phyloP scores from a whole-genome alignment of 1,140 invertebrate species.

The Metopolophium dirhodum region DNA sequence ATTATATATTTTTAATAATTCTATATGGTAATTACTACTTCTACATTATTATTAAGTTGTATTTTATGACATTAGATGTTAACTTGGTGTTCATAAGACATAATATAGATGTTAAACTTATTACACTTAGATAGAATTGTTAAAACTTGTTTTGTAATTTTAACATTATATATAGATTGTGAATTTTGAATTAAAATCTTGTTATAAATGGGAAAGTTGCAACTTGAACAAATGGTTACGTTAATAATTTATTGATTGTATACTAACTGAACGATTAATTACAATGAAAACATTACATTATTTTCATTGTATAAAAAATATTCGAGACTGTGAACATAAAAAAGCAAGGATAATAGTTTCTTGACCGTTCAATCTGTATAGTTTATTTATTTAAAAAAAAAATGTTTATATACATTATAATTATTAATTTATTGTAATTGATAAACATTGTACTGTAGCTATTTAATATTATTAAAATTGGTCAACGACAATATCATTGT shows the following conservation, averaged over 20 bases:
- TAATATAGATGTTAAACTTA: background rate
- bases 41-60: background rate
- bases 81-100: conserved; percentile 9
- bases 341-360: background rate
- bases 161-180: background rate
- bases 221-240: conserved; percentile 31
- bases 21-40: background rate
- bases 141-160: conserved; percentile 24
- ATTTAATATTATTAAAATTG: conserved; percentile 8
- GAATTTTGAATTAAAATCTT: background rate
- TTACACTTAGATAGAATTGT: background rate
- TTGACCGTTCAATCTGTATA: background rate
- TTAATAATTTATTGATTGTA: background rate
- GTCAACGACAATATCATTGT: background rate
- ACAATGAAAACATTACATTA: background rate
- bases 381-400: background rate
- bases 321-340: conserved; percentile 31
- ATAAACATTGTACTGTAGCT: conserved; percentile 17
- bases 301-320: conserved; percentile 5
- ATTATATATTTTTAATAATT: conserved; percentile 31
- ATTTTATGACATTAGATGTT: conserved; percentile 6
- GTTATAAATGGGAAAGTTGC: conserved; percentile 24
- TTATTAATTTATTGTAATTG: conserved; percentile 23
- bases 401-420: background rate
- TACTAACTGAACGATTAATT: background rate